Conservation (phyloP, 2,797 vertebrate genomes). For the Molossus molossus region DNA sequence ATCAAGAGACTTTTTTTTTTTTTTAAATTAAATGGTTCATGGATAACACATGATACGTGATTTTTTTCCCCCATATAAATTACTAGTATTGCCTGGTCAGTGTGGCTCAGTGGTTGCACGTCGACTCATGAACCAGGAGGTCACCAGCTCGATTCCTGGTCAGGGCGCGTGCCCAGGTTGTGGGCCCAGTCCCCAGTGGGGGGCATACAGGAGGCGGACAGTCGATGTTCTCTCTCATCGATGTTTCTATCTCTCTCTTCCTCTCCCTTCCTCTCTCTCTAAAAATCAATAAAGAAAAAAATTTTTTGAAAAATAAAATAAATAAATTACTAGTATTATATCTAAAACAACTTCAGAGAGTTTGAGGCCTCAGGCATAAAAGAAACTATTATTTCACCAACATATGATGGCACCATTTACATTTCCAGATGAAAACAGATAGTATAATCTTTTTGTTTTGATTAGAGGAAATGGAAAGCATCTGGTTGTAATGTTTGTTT, state of each 20-base stretch:
- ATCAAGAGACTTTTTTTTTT: not conserved
- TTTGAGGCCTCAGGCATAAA: constrained; percentile 33
- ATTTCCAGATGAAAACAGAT: constrained; percentile 59
- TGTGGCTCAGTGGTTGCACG: too few species aligned
- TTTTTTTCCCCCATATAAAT: not conserved
- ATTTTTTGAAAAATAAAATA: too few species aligned
- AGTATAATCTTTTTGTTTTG: constrained; percentile 24
- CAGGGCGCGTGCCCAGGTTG: too few species aligned
- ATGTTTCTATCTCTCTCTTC: too few species aligned
- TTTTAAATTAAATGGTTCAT: not conserved
- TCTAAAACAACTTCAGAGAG: constrained; percentile 33
- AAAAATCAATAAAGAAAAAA: too few species aligned
- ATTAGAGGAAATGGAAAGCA: not conserved
- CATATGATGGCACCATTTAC: not conserved
- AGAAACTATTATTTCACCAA: not conserved
- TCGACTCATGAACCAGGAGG: too few species aligned
- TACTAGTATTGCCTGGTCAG: not conserved
- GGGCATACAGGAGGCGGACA: too few species aligned
- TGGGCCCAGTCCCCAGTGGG: too few species aligned
- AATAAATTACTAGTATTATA: not conserved
- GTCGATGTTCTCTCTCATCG: too few species aligned
- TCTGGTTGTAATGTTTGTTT: constrained; percentile 15
- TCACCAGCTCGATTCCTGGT: too few species aligned
- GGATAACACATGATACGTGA: not conserved
- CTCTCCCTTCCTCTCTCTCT: too few species aligned